Conservation (phyloP, 2,797 vertebrate species). For the Pogoniulus pusillus region DNA sequence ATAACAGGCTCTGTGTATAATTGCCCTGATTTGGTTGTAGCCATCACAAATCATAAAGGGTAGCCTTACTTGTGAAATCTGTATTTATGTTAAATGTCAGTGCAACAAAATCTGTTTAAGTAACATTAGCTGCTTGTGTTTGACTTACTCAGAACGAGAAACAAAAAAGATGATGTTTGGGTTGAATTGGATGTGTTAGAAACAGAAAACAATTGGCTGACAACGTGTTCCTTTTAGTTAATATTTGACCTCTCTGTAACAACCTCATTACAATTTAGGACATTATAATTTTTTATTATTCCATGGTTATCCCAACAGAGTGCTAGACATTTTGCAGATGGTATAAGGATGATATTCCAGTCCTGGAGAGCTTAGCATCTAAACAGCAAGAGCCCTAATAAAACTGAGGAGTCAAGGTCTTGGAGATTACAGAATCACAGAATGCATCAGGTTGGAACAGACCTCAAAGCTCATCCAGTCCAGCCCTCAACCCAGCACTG, state of each 20-base stretch:
- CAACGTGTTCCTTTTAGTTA: background rate
- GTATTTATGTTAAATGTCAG: background rate
- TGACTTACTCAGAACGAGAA: background rate
- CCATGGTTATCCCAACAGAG: background rate
- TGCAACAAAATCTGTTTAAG: conserved; percentile 10
- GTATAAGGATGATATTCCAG: background rate
- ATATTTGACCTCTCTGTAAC: background rate
- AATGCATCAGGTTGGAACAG: no score
- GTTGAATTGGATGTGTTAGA: background rate
- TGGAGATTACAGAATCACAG: background rate
- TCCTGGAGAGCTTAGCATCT: background rate
- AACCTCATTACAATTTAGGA: background rate
- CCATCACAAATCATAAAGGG: background rate
- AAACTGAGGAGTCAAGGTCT: background rate
- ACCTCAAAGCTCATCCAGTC: no score
- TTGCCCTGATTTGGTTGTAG: background rate
- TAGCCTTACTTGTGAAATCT: background rate
- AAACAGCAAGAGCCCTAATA: background rate
- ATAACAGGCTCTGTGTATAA: background rate
- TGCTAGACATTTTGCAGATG: background rate
- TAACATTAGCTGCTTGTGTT: background rate
- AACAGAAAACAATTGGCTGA: background rate
- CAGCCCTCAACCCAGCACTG: no score
- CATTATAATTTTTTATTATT: background rate
- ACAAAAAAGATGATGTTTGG: background rate